Conservation (phyloP, 2,797 vertebrate genomes). For the Melanotaenia trifasciata region DNA sequence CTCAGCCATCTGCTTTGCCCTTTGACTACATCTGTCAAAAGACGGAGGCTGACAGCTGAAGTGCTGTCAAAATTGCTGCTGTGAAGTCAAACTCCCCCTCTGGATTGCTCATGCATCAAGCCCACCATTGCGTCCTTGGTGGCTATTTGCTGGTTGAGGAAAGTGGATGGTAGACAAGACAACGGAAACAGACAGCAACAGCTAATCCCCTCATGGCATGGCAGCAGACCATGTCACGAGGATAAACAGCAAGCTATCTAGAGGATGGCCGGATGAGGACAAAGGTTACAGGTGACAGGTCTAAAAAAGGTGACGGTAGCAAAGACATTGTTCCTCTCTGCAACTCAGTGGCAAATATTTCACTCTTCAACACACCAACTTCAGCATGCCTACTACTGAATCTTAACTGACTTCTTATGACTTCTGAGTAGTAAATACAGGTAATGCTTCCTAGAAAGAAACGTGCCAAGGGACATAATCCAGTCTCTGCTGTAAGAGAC, state of each 20-base stretch:
- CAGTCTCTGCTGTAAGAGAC: constrained; percentile 4
- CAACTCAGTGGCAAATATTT: constrained; percentile 1
- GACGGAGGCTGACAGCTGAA: constrained; percentile 43
- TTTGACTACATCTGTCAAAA: constrained; percentile 68
- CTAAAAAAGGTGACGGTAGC: constrained; percentile 22
- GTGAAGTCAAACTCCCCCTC: constrained; percentile 38
- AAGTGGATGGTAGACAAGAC: constrained; percentile 41
- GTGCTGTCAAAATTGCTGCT: constrained; percentile 36
- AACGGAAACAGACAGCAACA: constrained; percentile 27
- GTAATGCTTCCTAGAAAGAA: constrained; percentile 23
- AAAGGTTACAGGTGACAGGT: constrained; percentile 37
- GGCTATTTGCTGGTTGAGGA: constrained; percentile 39
- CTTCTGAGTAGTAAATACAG: constrained; percentile 17
- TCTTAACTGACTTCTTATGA: neutral
- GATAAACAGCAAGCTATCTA: constrained; percentile 32
- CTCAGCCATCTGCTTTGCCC: constrained; percentile 50
- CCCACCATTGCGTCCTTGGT: constrained; percentile 18
- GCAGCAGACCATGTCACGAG: constrained; percentile 30
- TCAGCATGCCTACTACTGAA: neutral
- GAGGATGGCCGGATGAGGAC: constrained; percentile 21
- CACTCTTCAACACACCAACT: neutral
- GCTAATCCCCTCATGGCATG: constrained; percentile 58
- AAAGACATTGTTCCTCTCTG: neutral
- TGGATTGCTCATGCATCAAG: constrained; percentile 21
- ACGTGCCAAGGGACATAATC: constrained; percentile 41